Conservation (phyloP, 30 jellyfish, hydroid and myxozoan genomes). For the Aurelia sp. region DNA sequence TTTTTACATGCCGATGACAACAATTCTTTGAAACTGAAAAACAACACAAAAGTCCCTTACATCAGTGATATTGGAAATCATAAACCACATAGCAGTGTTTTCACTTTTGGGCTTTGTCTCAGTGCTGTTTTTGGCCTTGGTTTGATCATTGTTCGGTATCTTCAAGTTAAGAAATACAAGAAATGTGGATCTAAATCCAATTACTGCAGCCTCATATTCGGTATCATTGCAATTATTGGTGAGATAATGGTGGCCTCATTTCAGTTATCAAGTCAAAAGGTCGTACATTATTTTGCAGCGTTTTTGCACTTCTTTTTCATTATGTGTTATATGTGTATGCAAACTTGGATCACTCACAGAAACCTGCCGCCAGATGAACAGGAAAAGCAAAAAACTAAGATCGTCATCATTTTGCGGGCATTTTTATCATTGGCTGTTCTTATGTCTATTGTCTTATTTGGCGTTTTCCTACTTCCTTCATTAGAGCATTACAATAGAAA, state of each 20-base stretch:
- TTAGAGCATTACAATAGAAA: constrained; percentile 39
- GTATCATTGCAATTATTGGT: constrained; percentile 48
- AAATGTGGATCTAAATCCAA: constrained; percentile 38
- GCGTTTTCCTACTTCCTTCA: constrained; percentile 53
- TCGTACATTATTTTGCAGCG: constrained; percentile 78
- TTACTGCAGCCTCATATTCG: constrained; percentile 22
- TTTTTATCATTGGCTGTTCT: constrained; percentile 5
- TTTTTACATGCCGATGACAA: constrained; percentile 12
- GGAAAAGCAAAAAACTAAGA: not conserved
- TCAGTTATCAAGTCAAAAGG: constrained; percentile 71
- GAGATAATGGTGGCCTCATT: constrained; percentile 66
- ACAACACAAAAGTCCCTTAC: constrained; percentile 59
- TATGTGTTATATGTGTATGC: constrained; percentile 42
- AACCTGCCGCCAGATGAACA: not conserved
- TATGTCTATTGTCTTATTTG: constrained; percentile 27
- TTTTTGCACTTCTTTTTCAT: constrained; percentile 40
- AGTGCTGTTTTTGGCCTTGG: constrained; percentile 49
- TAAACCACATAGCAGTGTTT: constrained; percentile 82
- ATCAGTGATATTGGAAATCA: constrained; percentile 80
- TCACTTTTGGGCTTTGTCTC: constrained; percentile 73
- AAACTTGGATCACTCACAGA: constrained; percentile 51
- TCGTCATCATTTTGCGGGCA: constrained; percentile 8
- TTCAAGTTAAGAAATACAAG: constrained; percentile 56
- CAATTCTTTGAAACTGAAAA: constrained; percentile 12
- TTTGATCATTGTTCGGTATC: constrained; percentile 54